These are phyloP conservation scores for Agrotis clavis DNA, from an alignment of 2,888 invertebrate species.

Conservation along the genomic window DNA sequence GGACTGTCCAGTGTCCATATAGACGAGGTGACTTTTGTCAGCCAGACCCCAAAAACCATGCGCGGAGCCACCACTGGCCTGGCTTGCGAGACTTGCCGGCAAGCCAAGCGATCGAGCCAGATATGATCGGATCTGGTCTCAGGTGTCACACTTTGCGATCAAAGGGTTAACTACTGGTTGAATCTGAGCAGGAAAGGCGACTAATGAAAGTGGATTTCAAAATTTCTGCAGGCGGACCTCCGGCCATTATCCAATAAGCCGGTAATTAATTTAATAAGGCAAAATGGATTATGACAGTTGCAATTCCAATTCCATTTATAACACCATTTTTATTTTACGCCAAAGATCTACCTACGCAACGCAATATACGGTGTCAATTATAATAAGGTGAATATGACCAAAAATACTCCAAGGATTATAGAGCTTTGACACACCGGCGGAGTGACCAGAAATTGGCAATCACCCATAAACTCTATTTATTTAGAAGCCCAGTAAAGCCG, in stretches of 20 bases:
- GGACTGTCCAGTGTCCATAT: no score
- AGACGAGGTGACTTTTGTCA: no score
- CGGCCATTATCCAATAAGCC: background rate
- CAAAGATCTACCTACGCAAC: conserved; percentile 31
- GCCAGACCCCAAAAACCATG: no score
- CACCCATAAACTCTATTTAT: conserved; percentile 66
- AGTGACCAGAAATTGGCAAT: conserved; percentile 64
- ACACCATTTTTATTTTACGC: conserved; percentile 1
- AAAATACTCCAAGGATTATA: conserved; percentile 44
- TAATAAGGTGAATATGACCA: conserved; percentile 16
- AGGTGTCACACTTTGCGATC: no score
- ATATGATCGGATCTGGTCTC: no score
- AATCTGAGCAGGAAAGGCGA: no score
- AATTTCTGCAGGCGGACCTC: no score
- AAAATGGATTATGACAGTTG: conserved; percentile 19
- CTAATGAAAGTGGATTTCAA: no score
- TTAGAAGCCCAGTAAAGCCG: conserved; percentile 43
- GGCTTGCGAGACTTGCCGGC: no score
- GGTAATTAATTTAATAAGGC: conserved; percentile 1
- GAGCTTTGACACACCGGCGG: conserved; percentile 49
- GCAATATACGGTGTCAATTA: conserved; percentile 25
- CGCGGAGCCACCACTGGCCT: no score
- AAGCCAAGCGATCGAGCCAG: no score
- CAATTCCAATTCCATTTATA: conserved; percentile 10
- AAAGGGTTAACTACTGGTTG: no score